A percentile compares a stretch with the other conserved stretches of the same genome.
Evolutionary conservation across 2,888 invertebrate genomes (phyloP).

Genomic region (Ischnura elegans): DNA sequence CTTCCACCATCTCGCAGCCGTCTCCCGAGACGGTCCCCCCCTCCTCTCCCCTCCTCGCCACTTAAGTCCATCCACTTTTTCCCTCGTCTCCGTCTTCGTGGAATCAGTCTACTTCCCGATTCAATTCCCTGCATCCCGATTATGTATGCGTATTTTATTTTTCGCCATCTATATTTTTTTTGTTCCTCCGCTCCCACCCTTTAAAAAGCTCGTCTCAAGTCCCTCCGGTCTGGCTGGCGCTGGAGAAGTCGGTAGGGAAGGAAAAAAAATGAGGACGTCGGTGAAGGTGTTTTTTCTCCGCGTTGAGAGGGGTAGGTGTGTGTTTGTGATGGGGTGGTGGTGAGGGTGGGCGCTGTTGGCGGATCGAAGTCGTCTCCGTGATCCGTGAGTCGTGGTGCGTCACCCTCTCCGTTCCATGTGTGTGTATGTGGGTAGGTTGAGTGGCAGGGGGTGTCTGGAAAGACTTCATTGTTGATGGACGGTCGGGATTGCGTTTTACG

Average conservation of each 20-base stretch:
- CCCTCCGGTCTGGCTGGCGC: constrained; percentile 15
- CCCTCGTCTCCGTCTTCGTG: neutral
- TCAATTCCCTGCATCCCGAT: constrained; percentile 1
- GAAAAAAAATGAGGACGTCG: neutral
- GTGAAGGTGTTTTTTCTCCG: neutral
- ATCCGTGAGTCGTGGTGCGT: neutral
- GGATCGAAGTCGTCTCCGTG: neutral
- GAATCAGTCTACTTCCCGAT: constrained; percentile 21
- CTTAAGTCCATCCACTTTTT: constrained; percentile 10
- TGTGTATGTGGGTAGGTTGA: neutral
- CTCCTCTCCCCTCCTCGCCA: neutral
- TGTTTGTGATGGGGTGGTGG: neutral
- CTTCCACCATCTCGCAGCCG: neutral
- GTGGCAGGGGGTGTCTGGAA: neutral
- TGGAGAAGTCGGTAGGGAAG: neutral
- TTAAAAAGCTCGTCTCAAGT: neutral
- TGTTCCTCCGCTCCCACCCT: neutral
- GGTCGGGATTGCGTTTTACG: too few relatives aligned
- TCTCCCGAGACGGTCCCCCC: neutral
- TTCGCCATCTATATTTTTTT: neutral
- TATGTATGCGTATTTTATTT: constrained; percentile 22
- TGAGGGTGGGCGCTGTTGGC: neutral
- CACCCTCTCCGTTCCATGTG: neutral
- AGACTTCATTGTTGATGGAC: too few relatives aligned
- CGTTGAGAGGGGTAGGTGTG: neutral